Base-by-base conservation (phyloP, 2,888 invertebrate species). In the Drosophila kanekoi region DNA sequence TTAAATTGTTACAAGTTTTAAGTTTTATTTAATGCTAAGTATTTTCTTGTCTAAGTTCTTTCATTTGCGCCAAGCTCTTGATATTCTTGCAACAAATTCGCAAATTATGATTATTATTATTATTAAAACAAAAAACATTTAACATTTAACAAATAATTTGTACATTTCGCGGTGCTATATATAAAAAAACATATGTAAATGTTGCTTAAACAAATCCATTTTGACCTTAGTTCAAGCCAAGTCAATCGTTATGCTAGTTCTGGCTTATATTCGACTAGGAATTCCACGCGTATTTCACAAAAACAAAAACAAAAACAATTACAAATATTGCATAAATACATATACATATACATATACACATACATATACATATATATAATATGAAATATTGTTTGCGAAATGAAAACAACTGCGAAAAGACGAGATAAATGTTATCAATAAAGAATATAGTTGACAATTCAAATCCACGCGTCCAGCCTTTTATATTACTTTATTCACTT, bases 381-480 rank as follows among this genome's bases (percentile, higher is more conserved):
- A 79, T 57, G 37, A 65, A 54, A 69, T 28, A 86, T 71, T 83
- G 85, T 83, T 89, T 85, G 68, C 33, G 18, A 71, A 72, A 33
- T 51, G 53, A 33, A 53, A 51, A 62, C 72, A 71, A 77, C 65
- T 75, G 88, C 90, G 81, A 82, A 76, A 81, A 75, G 79, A 68
- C 59, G 62, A 71, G 73, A 81, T 70, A 86, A 90, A 81, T 88
- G 88, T 88, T 88, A 88, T 88, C 81, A 88, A 88, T 88, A 88
- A 88, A 88, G 79, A 89, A 80, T 88, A 87, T 90, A 88, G 88
- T 88, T 88, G 90, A 89, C 80, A 87, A 83, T 89, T 89, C 83
- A 78, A 71, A 60, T 43, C 6, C 6, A 6, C 6, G 6, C 11
- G 33, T 13, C 4, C n/a, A 32, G 23, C 20, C 16, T 64, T 51